Evolutionary conservation across 2,113 vertebrate genomes (phyloP).

Genomic region (Solea solea): DNA sequence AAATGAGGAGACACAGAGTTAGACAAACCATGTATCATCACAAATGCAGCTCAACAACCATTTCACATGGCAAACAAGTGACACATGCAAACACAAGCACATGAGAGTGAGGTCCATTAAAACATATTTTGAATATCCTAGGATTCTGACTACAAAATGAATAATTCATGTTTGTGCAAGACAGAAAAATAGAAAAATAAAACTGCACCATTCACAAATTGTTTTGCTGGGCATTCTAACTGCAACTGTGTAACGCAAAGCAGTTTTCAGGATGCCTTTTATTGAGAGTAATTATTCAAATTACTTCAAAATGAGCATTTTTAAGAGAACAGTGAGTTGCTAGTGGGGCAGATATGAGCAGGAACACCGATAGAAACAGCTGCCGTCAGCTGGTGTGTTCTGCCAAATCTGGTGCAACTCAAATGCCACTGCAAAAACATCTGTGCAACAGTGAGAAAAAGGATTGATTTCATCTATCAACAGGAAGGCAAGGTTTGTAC

Average conservation of each 20-base stretch:
- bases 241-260: not conserved
- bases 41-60: conserved; percentile 9
- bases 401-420: conserved; percentile 40
- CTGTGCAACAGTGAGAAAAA: conserved; percentile 7
- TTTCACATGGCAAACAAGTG: not conserved
- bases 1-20: not conserved
- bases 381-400: not conserved
- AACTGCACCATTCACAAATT: not conserved
- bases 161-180: not conserved
- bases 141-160: not conserved
- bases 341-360: not conserved
- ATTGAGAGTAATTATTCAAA: not conserved
- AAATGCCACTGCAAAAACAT: conserved; percentile 24
- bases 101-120: not conserved
- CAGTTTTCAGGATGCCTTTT: not conserved
- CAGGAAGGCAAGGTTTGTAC: not conserved
- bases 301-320: conserved; percentile 3
- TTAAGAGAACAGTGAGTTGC: not conserved
- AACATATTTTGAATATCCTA: not conserved
- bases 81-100: not conserved
- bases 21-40: not conserved
- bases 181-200: not conserved
- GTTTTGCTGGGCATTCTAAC: not conserved
- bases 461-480: conserved; percentile 22
- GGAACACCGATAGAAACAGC: not conserved